Evolutionary conservation across 2,888 invertebrate species (phyloP), one percentile per base, ranked within the genome.

Genomic region (Luperina testacea): DNA sequence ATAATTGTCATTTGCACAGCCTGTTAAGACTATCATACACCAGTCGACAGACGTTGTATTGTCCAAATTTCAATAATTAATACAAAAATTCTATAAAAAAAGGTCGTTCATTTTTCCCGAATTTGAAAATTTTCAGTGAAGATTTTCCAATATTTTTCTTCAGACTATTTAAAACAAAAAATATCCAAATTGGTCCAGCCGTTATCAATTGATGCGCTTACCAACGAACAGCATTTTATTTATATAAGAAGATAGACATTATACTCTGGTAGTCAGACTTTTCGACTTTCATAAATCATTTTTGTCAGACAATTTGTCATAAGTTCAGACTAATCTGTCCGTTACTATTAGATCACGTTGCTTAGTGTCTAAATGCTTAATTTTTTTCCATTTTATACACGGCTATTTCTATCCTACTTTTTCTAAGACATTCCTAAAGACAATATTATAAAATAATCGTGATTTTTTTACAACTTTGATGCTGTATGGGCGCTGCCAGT

Each of bases 381-480:
- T 65, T 65, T 65, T 71, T 70, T 75, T 38, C 67, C 63, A 80
- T 27, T 61, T 17, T 64, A 67, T 59, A 75, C 76, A 59, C 0
- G 8, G 13, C 64, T 71, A 57, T 68, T 3, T 73, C 17, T 72
- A n/a, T 45, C 11, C 69, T 74, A 59, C 51, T 53, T 69, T 82
- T 67, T 48, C 79, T 72, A 61, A 75, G 45, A 80, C 85, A 87
- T 87, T 87, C 84, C 89, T 77, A 38, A 64, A n/a, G 53, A 76
- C 72, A 73, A 68, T 72, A 76, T 64, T 27, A 63, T 69, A 2
- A 69, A 64, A 59, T 38, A 48, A 84, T 17, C 57, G 68, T 69
- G 61, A 61, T 72, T 85, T 73, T 77, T 79, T 71, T 70, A 57
- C 20, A 27, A 64, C 32, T 67, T 72, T 75, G 24, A 59, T 59